Percentiles rank a stretch among this genome's conserved stretches.
Evolutionary conservation across 2,888 invertebrate genomes (phyloP).

Genomic region (Dione vanillae): DNA sequence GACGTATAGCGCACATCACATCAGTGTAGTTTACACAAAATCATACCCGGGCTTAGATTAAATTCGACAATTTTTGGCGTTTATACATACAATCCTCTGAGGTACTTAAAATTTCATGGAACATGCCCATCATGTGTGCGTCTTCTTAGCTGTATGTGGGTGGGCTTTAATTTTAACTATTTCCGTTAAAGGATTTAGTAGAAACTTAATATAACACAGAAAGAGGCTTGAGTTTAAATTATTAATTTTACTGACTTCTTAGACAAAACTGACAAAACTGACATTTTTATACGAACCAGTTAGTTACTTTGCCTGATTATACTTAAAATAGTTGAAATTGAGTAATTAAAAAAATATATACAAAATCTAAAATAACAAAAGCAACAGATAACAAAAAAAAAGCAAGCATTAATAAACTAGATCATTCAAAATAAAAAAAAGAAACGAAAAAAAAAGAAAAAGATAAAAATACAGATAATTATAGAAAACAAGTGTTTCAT

Average conservation of each 20-base stretch:
- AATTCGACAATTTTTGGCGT: constrained; percentile 26
- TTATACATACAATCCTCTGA: constrained; percentile 11
- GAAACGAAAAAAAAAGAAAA: neutral
- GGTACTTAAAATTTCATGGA: constrained; percentile 23
- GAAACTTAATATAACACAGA: constrained; percentile 8
- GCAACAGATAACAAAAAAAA: too few species aligned
- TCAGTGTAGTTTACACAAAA: constrained; percentile 12
- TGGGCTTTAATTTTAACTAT: constrained; percentile 18
- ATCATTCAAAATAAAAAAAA: neutral
- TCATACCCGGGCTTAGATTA: neutral
- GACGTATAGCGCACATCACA: constrained; percentile 11
- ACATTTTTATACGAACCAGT: too few species aligned
- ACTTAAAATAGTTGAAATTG: too few species aligned
- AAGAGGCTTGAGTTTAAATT: neutral
- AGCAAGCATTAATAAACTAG: too few species aligned
- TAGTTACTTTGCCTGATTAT: too few species aligned
- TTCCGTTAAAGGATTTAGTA: neutral
- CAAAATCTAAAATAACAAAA: too few species aligned
- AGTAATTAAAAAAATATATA: too few species aligned
- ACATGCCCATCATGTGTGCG: neutral
- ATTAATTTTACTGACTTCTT: too few species aligned
- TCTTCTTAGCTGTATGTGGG: constrained; percentile 4
- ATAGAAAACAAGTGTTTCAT: neutral
- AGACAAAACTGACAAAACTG: too few species aligned
- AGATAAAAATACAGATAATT: neutral